Percentiles rank a stretch among this genome's conserved stretches.
These are phyloP conservation scores for Trochalopteron elliotii DNA, from an alignment of 2,113 vertebrate genomes.

Conservation along the genomic window DNA sequence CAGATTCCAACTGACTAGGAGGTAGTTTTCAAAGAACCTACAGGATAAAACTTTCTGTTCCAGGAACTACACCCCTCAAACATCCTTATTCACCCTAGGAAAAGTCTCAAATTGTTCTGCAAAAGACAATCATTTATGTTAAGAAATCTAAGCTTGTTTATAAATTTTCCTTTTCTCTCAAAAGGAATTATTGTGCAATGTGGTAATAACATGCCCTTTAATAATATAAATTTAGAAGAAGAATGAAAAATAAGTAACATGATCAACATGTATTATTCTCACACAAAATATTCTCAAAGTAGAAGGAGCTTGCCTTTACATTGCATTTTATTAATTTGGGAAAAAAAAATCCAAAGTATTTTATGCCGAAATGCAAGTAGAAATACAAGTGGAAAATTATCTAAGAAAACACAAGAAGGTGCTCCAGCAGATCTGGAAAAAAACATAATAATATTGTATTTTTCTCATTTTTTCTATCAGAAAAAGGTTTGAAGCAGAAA, in stretches of 20 bases:
- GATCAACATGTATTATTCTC: background rate
- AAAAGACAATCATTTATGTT: background rate
- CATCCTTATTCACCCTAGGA: background rate
- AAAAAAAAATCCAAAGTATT: background rate
- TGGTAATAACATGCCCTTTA: background rate
- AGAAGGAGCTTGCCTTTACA: background rate
- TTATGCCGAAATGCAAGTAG: conserved; percentile 45
- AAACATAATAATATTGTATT: background rate
- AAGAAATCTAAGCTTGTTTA: background rate
- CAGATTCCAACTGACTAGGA: background rate
- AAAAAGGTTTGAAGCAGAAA: background rate
- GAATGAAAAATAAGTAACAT: background rate
- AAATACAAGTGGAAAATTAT: conserved; percentile 17
- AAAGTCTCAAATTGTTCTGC: background rate
- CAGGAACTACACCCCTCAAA: background rate
- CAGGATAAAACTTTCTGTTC: background rate
- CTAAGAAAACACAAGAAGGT: conserved; percentile 6
- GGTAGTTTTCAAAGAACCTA: background rate
- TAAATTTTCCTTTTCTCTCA: background rate
- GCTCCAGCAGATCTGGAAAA: conserved; percentile 31
- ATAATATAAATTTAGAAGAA: background rate
- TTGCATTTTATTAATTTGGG: background rate
- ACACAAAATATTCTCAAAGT: background rate
- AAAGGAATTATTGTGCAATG: background rate
- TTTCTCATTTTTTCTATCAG: background rate